Evolutionary conservation across 92 coral and sea anemone genomes (phyloP).

Genomic region (Porites divaricata): DNA sequence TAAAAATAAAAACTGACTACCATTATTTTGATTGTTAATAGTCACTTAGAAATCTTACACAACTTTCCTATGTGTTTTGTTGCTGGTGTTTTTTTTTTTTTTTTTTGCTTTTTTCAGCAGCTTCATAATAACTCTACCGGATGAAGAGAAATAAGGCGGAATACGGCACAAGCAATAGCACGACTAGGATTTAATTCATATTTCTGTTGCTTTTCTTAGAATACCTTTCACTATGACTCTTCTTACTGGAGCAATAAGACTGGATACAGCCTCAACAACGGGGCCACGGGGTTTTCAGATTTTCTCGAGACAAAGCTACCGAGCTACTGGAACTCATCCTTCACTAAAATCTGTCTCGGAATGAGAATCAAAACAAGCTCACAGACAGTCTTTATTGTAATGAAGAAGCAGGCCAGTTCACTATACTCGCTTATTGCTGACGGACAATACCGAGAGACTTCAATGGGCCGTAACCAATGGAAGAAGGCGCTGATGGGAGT

Average conservation of each 20-base stretch:
- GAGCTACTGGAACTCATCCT: constrained; percentile 29
- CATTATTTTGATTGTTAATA: no score
- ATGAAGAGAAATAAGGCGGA: no score
- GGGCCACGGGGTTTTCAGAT: constrained; percentile 13
- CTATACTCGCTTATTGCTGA: constrained; percentile 1
- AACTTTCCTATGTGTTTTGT: no score
- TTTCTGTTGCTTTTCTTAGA: background rate
- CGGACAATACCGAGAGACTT: background rate
- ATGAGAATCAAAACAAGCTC: constrained; percentile 12
- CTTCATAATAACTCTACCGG: no score
- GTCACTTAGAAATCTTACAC: no score
- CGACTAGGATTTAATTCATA: no score
- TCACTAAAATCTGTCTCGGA: constrained; percentile 26
- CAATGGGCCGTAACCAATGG: constrained; percentile 27
- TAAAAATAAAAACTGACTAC: no score
- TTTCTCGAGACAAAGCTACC: constrained; percentile 25
- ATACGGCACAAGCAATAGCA: no score
- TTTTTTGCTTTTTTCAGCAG: no score
- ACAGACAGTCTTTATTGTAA: background rate
- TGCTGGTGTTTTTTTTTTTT: no score
- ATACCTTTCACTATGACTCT: constrained; percentile 4
- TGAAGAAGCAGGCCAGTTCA: background rate
- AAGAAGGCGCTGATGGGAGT: constrained; percentile 40
- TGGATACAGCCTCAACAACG: background rate
- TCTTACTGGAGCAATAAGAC: constrained; percentile 9